Evolutionary conservation across 2,888 invertebrate species (phyloP), one percentile per base, ranked within the genome.

Genomic region (Macroteleia sp.): DNA sequence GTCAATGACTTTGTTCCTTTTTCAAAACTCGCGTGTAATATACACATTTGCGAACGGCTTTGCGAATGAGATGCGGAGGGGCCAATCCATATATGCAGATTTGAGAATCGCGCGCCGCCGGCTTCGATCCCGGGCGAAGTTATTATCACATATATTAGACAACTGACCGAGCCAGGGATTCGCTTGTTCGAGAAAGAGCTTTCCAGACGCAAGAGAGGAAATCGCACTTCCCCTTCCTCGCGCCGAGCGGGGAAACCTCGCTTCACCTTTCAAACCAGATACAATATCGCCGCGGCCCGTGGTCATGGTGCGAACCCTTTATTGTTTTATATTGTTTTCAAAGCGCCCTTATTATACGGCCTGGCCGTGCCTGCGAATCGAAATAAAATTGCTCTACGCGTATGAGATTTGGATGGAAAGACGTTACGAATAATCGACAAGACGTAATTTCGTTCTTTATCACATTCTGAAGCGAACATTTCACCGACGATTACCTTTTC

Each of bases 91-190:
- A 87, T 87, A 90, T 88, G 90, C 87, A 89, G 88, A 89, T 89
- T 85, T 69, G 87, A 85, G 89, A 88, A 88, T 88, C 88, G 82
- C 82, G 83, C 84, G 82, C 85, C 84, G 84, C 74, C 85, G 84
- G 87, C 78, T 89, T 87, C 87, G 87, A 88, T 89, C 84, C 82
- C 82, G 79, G 82, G 83, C 80, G 79, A 88, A 89, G 89, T 89
- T 89, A 90, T 90, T 90, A 89, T 89, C 90, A 90, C 89, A 88
- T 88, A 89, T 89, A 89, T 89, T 90, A 89, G 89, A 89, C 86
- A 85, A 88, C 88, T 88, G 88, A 87, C 88, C 84, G 82, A 64
- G 80, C 82, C 82, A 67, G 83, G 69, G 81, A 78, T 66, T 71
- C 32, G 59, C 14, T 12, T 14, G 44, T 12, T 50, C 22, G 74